These are phyloP conservation scores for Procambarus virginalis DNA, from an alignment of 1,140 invertebrate species.

Conservation along the genomic window DNA sequence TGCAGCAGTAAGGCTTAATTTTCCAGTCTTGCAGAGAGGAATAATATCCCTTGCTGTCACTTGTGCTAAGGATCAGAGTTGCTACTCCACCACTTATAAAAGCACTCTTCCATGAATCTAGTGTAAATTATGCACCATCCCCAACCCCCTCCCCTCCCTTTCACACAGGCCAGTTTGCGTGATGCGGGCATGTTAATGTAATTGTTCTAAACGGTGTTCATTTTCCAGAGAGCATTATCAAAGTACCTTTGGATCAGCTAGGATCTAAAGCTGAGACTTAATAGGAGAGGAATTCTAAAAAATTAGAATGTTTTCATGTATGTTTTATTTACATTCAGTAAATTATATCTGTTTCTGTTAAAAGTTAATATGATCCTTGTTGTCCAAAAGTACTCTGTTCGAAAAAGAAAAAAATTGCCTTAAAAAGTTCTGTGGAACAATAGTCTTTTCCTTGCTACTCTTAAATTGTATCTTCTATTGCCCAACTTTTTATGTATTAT, in stretches of 20 bases:
- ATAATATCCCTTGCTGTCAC: constrained; percentile 34
- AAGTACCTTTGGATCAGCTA: constrained; percentile 24
- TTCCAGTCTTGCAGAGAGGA: constrained; percentile 41
- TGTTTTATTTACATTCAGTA: neutral
- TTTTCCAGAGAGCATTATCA: constrained; percentile 30
- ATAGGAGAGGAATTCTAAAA: constrained; percentile 11
- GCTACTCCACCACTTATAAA: constrained; percentile 24
- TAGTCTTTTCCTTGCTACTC: constrained; percentile 43
- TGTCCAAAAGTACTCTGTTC: constrained; percentile 52
- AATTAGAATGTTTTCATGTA: neutral
- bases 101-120: constrained; percentile 29
- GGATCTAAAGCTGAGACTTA: neutral
- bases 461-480: constrained; percentile 44
- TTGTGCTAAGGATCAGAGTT: constrained; percentile 30
- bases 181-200: constrained; percentile 29
- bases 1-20: constrained; percentile 46
- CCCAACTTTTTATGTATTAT: constrained; percentile 50
- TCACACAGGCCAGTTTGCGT: constrained; percentile 20
- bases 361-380: constrained; percentile 30
- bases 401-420: constrained; percentile 14
- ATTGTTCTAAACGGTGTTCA: constrained; percentile 15
- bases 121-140: constrained; percentile 39
- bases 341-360: neutral
- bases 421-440: constrained; percentile 14
- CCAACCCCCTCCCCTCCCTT: constrained; percentile 23